A percentile compares a stretch with the other conserved stretches of the same genome.
These are phyloP conservation scores for Chaunax sp. DNA, from an alignment of 2,797 vertebrate genomes.

Conservation along the genomic window DNA sequence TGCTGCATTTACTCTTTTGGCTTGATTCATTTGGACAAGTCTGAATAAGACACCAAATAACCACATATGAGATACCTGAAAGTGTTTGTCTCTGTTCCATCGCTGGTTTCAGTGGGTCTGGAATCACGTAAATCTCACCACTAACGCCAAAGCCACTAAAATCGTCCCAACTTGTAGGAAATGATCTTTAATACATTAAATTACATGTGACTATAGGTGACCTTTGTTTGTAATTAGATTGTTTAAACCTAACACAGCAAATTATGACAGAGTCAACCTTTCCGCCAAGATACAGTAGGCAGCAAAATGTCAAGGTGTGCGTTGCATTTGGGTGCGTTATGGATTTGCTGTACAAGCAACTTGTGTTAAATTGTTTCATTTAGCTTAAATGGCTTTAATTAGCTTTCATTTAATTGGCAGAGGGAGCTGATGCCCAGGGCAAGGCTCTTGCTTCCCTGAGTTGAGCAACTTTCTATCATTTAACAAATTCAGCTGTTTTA, in stretches of 20 bases:
- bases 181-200: neutral
- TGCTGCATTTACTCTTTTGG: neutral
- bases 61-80: neutral
- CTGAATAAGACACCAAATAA: conserved; percentile 26
- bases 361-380: conserved; percentile 75
- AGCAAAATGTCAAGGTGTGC: conserved; percentile 4
- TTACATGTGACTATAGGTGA: neutral
- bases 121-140: neutral
- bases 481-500: conserved; percentile 57
- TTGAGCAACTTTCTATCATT: conserved; percentile 57
- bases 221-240: conserved; percentile 1
- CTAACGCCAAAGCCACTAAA: neutral
- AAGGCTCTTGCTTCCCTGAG: conserved; percentile 46
- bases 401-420: conserved; percentile 76
- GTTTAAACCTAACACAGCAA: neutral
- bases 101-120: neutral
- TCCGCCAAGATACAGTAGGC: neutral
- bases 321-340: conserved; percentile 15
- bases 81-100: neutral
- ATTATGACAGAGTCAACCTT: conserved; percentile 5
- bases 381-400: conserved; percentile 77
- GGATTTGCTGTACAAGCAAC: conserved; percentile 34
- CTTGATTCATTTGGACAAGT: conserved; percentile 28
- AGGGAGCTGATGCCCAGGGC: conserved; percentile 64
- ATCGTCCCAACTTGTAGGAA: conserved; percentile 2